Evolutionary conservation across 2,888 invertebrate genomes (phyloP), one percentile per base, ranked within the genome.

Genomic region (Chouioia cunea): DNA sequence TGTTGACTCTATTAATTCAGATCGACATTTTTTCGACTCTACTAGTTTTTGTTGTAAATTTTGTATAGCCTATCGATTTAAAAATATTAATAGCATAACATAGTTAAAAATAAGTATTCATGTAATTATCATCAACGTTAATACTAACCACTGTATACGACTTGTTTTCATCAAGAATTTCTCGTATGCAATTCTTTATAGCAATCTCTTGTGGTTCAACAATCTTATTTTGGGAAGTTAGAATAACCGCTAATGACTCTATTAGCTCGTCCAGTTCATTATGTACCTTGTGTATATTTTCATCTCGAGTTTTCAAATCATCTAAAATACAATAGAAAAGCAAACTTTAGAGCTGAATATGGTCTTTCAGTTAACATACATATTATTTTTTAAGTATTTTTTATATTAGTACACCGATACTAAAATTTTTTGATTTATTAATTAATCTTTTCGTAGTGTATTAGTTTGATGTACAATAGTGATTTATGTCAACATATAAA

Each of bases 131-230:
- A 91, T 88, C 77, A 89, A n/a, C n/a, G n/a, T n/a, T n/a, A n/a
- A n/a, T n/a, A n/a, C n/a, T n/a, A n/a, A n/a, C n/a, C n/a, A n/a
- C n/a, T n/a, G n/a, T 87, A 87, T 92, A 92, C 74, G 93, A 92
- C 83, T 94, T 93, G 83, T 92, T 92, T 71, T 95, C 94, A 70
- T 89, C 90, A 36, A 94, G 86, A 54, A 93, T 88, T 84, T 95
- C 94, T 18, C 93, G 88, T 65, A 94, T 90, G 74, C 93, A 89
- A 74, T 95, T 94, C 83, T 93, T 93, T 73, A 95, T 92, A 44
- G 93, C 88, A 60, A 89, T 90, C 83, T 95, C 94, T 69, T 92
- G 90, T 0, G 94, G 91, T 79, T 95, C 95, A 3, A 93, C 91
- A 82, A 92, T 93, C 75, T 92, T 86, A 36, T 91, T 89, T 1